These are phyloP conservation scores for Hirtodrosophila alboralis DNA, from an alignment of 2,888 invertebrate species.

Conservation along the genomic window DNA sequence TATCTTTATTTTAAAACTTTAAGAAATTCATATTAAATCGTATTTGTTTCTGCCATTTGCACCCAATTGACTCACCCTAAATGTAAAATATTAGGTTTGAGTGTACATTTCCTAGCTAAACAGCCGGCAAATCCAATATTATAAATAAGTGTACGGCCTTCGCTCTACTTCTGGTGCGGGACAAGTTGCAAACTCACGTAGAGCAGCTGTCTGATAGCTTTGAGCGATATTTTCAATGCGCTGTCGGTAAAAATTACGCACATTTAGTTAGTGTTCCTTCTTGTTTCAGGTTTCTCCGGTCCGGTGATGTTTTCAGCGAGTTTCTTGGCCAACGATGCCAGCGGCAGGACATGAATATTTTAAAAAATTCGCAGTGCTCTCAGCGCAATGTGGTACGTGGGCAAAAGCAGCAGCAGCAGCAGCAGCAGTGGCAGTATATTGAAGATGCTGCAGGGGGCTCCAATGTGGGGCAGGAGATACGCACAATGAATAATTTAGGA, in stretches of 20 bases:
- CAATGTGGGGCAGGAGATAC: slow-evolving; percentile 32
- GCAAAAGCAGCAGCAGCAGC: slow-evolving; percentile 41
- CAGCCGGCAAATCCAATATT: slow-evolving; percentile 54
- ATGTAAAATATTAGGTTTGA: slow-evolving; percentile 10
- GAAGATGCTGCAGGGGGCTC: slow-evolving; percentile 32
- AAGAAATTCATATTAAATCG: neutral
- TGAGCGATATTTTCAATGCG: slow-evolving; percentile 72
- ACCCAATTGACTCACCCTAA: slow-evolving; percentile 24
- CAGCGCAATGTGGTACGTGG: slow-evolving; percentile 51
- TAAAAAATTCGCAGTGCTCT: slow-evolving; percentile 64
- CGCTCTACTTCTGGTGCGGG: neutral
- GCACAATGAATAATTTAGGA: slow-evolving; percentile 75
- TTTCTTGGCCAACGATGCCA: slow-evolving; percentile 56
- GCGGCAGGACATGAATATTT: slow-evolving; percentile 76
- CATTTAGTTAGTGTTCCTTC: slow-evolving; percentile 65
- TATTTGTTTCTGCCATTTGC: neutral
- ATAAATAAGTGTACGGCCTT: slow-evolving; percentile 2
- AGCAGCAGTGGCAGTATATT: slow-evolving; percentile 34
- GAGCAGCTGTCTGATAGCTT: slow-evolving; percentile 50
- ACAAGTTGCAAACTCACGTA: slow-evolving; percentile 71
- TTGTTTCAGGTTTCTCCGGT: too few species aligned
- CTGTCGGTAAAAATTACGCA: slow-evolving; percentile 78
- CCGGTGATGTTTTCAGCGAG: slow-evolving; percentile 62
- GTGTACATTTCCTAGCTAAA: slow-evolving; percentile 29
- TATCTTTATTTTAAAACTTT: too few species aligned